A percentile compares a stretch with the other conserved stretches of the same genome.
phyloP scores from a whole-genome alignment of 2,113 vertebrate species.

The Aegotheles bennettii region DNA sequence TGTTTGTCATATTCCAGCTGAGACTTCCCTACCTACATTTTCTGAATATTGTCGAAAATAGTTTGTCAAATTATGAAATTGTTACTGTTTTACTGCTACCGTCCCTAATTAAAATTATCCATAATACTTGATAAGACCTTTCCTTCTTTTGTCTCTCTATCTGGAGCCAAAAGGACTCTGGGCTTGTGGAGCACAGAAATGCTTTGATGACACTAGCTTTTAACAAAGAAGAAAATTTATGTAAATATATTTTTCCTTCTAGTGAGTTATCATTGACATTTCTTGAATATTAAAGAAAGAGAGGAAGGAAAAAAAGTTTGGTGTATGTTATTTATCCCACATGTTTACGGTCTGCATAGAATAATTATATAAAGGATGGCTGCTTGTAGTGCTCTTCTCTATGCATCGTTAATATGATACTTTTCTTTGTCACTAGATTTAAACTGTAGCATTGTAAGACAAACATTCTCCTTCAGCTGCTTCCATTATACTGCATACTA shows the following conservation, averaged over 20 bases:
- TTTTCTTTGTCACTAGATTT: conserved; percentile 41
- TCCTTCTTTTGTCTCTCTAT: neutral
- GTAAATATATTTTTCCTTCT: neutral
- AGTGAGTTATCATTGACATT: neutral
- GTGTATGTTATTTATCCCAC: neutral
- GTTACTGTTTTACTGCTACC: neutral
- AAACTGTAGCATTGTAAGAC: conserved; percentile 40
- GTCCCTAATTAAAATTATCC: neutral
- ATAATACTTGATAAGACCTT: neutral
- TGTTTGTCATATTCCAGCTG: neutral
- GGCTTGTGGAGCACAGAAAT: neutral
- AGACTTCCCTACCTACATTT: neutral
- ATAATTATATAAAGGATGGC: conserved; percentile 12
- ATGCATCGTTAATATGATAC: conserved; percentile 32
- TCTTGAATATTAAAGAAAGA: neutral
- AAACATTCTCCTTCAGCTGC: conserved; percentile 23
- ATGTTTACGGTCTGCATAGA: neutral
- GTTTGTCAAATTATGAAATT: neutral
- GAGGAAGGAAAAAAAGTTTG: neutral
- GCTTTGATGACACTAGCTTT: neutral
- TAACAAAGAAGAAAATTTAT: neutral
- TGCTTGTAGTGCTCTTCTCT: conserved; percentile 1
- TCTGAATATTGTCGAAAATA: neutral
- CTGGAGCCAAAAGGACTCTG: neutral
- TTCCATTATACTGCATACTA: conserved; percentile 28